Conservation (phyloP, 1,140 invertebrate genomes). For the Microvelia longipes region DNA sequence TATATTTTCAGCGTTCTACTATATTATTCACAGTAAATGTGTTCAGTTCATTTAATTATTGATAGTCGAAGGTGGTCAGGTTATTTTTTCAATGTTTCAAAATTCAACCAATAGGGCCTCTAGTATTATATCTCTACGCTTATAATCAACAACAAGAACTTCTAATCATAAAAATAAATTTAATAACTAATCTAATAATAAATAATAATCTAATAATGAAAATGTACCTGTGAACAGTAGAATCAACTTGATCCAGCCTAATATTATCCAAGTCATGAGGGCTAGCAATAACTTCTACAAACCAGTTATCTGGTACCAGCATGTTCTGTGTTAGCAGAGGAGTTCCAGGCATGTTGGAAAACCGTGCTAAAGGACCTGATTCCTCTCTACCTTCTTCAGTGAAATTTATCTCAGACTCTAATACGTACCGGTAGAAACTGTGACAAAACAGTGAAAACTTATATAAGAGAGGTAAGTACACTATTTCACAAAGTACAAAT, state of each 20-base stretch:
- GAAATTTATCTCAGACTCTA: slow-evolving; percentile 79
- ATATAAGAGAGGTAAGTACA: not conserved
- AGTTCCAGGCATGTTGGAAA: slow-evolving; percentile 75
- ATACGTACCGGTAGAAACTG: slow-evolving; percentile 90
- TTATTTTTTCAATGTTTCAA: no score
- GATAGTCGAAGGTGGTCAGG: no score
- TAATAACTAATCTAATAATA: no score
- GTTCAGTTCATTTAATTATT: no score
- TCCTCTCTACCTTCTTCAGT: slow-evolving; percentile 41
- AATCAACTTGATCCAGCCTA: slow-evolving; percentile 71
- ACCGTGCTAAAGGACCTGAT: slow-evolving; percentile 62
- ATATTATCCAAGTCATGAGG: slow-evolving; percentile 98
- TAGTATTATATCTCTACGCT: no score
- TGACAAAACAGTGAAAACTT: slow-evolving; percentile 21
- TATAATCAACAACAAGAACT: no score
- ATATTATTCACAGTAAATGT: no score
- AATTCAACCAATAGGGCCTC: no score
- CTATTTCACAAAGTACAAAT: no score
- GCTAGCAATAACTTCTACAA: slow-evolving; percentile 85
- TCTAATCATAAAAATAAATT: no score
- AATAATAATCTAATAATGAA: no score
- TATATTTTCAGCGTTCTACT: no score
- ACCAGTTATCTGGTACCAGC: slow-evolving; percentile 95
- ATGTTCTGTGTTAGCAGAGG: slow-evolving; percentile 89
- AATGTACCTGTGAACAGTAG: slow-evolving; percentile 50